Conservation (phyloP, 2,113 vertebrate genomes). For the Archilochus colubris region DNA sequence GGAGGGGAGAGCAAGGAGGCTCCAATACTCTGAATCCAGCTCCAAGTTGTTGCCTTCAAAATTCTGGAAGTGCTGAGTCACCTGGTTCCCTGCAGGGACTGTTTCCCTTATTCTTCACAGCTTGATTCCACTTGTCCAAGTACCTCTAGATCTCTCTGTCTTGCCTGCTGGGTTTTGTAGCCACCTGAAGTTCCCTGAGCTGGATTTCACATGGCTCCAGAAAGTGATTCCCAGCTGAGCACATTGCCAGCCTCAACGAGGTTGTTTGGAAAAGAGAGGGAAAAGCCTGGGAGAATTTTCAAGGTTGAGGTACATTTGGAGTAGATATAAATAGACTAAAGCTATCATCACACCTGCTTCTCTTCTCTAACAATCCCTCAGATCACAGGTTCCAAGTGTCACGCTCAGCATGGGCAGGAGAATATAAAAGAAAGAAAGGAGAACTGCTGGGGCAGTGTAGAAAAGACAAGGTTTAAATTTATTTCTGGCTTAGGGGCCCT, state of each 20-base stretch:
- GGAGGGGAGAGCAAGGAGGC: not conserved
- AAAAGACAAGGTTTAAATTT: constrained; percentile 33
- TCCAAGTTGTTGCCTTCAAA: not conserved
- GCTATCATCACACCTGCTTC: constrained; percentile 23
- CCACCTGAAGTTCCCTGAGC: not conserved
- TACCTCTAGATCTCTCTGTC: not conserved
- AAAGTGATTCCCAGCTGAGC: not conserved
- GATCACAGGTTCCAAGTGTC: constrained; percentile 12
- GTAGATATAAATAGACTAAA: constrained; percentile 50
- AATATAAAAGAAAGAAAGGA: not conserved
- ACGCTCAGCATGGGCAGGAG: not conserved
- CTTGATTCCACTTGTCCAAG: too few species aligned
- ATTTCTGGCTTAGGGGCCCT: constrained; percentile 13
- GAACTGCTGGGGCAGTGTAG: not conserved
- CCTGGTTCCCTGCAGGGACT: too few species aligned
- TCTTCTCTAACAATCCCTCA: not conserved
- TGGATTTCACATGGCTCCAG: not conserved
- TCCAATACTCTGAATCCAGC: not conserved
- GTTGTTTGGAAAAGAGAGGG: not conserved
- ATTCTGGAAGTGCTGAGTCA: not conserved
- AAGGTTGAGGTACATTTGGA: constrained; percentile 14
- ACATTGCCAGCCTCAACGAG: not conserved
- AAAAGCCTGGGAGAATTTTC: constrained; percentile 36
- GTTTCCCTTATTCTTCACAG: too few species aligned
- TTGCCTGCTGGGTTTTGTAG: not conserved